Evolutionary conservation across 1,140 invertebrate genomes (phyloP), one percentile per base, ranked within the genome.

Genomic region (Phthorimaea operculella): DNA sequence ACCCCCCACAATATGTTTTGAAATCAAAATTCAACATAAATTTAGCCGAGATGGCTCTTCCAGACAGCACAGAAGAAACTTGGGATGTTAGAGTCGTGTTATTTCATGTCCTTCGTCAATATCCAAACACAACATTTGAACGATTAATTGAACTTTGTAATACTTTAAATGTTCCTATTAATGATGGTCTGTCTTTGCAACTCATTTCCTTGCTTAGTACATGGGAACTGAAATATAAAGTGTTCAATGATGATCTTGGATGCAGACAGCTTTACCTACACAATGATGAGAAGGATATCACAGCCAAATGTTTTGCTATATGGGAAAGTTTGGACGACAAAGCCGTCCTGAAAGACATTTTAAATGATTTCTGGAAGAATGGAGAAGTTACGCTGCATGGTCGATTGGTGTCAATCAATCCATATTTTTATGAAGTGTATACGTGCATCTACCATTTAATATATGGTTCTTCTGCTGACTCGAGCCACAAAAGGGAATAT

Each of bases 401-500:
- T 21, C 78, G 75, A 17, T 57, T 70, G 5, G 63, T 87, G 34
- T 79, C 78, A n/a, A 71, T 87, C 44, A 86, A 83, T 70, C 78
- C 78, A 12, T 87, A 87, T 70, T 84, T 76, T 68, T 87, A 87
- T 60, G 85, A 87, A 76, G 71, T 84, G 8, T 86, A 79, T 58
- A 52, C 86, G 53, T 80, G 83, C 51, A 86, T 87, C 54, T 76
- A 84, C 58, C 54, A 77, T 33, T 62, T 87, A 48, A 59, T 85
- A 55, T 76, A 73, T 58, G 64, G 63, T 44, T 54, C 74, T 0
- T 59, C 61, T 33, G 51, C 55, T 1, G 72, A 82, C 21, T 62
- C 64, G 39, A 61, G 68, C 53, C 68, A 78, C 55, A 68, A 70
- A n/a, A 85, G 77, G 59, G 80, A 86, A 62, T 86, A 77, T 65